Evolutionary conservation across 2,797 vertebrate genomes (phyloP).

Genomic region (Xyrichtys novacula): DNA sequence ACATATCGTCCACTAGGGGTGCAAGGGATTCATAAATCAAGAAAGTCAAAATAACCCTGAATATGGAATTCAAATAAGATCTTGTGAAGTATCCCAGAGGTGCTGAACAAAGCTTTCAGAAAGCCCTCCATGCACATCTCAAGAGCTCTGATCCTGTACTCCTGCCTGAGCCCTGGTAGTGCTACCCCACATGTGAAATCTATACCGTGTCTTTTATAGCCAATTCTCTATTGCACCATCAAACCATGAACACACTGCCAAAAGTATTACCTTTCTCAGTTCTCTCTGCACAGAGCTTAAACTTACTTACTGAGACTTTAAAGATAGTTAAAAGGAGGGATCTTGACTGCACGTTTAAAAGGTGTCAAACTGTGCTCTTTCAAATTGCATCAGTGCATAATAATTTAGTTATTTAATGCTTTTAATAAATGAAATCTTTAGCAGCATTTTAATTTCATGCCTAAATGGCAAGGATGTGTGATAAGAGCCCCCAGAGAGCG

Average conservation of each 20-base stretch:
- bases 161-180: constrained; percentile 58
- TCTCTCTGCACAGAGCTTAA: constrained; percentile 65
- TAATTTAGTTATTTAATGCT: constrained; percentile 49
- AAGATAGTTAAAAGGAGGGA: constrained; percentile 36
- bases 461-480: constrained; percentile 74
- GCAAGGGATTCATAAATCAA: constrained; percentile 83
- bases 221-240: constrained; percentile 80
- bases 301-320: constrained; percentile 26
- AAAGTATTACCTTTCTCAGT: constrained; percentile 72
- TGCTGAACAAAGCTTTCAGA: constrained; percentile 56
- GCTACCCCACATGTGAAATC: constrained; percentile 84
- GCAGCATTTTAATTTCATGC: constrained; percentile 77
- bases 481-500: constrained; percentile 64
- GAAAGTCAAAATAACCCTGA: constrained; percentile 79
- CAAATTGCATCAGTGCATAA: constrained; percentile 42
- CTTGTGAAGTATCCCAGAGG: constrained; percentile 80
- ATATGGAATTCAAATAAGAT: constrained; percentile 76
- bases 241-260: constrained; percentile 81
- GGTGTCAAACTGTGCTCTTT: constrained; percentile 43
- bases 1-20: constrained; percentile 79
- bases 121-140: constrained; percentile 72
- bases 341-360: constrained; percentile 62
- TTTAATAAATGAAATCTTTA: constrained; percentile 58
- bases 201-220: constrained; percentile 82
- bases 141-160: constrained; percentile 53